Conservation (phyloP, 2,888 invertebrate species). For the Tinea pellionella region DNA sequence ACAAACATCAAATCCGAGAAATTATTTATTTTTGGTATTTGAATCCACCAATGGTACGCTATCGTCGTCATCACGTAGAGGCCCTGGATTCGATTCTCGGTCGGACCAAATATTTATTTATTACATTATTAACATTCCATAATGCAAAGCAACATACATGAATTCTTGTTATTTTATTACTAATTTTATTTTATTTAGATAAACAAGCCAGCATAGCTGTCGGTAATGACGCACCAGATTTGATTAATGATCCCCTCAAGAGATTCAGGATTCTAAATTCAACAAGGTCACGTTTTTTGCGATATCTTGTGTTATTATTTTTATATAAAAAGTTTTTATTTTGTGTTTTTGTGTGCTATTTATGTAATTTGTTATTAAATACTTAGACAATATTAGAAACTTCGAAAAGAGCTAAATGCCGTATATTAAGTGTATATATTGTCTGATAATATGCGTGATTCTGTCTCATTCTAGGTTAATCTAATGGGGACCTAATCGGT, state of each 20-base stretch:
- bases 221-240: background rate
- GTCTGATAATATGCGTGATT: too few relatives aligned
- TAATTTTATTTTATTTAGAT: background rate
- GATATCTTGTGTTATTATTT: background rate
- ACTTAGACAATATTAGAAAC: too few relatives aligned
- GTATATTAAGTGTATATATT: too few relatives aligned
- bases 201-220: background rate
- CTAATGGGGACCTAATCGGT: conserved; percentile 27
- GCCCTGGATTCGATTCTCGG: too few relatives aligned
- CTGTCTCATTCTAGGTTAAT: background rate
- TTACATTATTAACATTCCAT: background rate
- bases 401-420: too few relatives aligned
- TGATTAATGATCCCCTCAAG: background rate
- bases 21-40: too few relatives aligned
- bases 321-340: too few relatives aligned
- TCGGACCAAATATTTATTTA: too few relatives aligned
- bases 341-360: background rate
- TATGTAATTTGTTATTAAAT: too few relatives aligned
- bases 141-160: background rate
- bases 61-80: too few relatives aligned
- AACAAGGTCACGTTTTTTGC: background rate
- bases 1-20: too few relatives aligned
- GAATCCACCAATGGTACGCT: too few relatives aligned
- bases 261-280: background rate
- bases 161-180: background rate